phyloP scores from a whole-genome alignment of 1,140 invertebrate species.

The Euura lappo region DNA sequence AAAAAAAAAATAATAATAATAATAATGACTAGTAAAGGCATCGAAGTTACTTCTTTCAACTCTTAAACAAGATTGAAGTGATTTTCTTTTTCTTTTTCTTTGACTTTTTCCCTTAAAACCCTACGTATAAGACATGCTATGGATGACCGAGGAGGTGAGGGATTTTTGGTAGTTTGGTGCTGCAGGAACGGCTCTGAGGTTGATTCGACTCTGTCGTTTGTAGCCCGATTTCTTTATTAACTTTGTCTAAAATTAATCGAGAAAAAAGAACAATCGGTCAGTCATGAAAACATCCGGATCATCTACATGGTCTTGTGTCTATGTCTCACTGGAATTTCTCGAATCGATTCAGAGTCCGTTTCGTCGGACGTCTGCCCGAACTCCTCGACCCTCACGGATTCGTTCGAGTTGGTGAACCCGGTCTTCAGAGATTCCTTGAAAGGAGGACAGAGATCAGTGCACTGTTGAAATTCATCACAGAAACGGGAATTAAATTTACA shows the following conservation, averaged over 20 bases:
- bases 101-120: no score
- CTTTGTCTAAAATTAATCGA: conserved; percentile 29
- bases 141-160: conserved; percentile 37
- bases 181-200: conserved; percentile 36
- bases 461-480: no score
- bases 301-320: conserved; percentile 46
- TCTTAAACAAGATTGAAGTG: no score
- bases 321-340: conserved; percentile 48
- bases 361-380: conserved; percentile 46
- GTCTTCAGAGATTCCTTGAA: conserved; percentile 47
- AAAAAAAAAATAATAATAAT: no score
- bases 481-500: no score
- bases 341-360: conserved; percentile 43
- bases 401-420: conserved; percentile 44
- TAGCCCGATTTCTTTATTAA: conserved; percentile 12
- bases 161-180: conserved; percentile 42
- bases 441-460: conserved; percentile 7
- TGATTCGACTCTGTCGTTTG: conserved; percentile 15
- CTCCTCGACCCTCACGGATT: conserved; percentile 52
- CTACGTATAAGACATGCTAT: conserved; percentile 29
- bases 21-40: no score
- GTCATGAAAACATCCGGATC: neutral
- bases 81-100: no score
- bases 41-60: no score
- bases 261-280: conserved; percentile 25